Percentiles rank a stretch among this genome's conserved stretches.
phyloP scores from a whole-genome alignment of 2,797 vertebrate genomes.

The Perodicticus potto region DNA sequence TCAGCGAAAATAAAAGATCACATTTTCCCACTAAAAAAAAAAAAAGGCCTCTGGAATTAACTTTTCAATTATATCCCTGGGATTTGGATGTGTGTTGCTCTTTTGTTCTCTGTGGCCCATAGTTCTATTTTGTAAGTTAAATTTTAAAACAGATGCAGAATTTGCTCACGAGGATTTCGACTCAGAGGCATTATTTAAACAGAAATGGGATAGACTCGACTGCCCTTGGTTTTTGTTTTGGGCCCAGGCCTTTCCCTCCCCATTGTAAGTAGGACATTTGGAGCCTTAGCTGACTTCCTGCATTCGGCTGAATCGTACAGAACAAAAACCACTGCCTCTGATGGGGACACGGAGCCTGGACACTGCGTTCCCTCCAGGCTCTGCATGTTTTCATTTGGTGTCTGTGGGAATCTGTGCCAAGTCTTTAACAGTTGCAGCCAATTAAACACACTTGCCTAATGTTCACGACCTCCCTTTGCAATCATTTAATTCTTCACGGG shows the following conservation, averaged over 20 bases:
- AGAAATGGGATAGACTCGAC: not conserved
- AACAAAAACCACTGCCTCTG: conserved; percentile 46
- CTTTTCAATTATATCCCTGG: not conserved
- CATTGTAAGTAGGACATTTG: conserved; percentile 65
- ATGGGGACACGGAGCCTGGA: not conserved
- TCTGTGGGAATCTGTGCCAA: not conserved
- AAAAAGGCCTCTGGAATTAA: not conserved
- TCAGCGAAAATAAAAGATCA: not conserved
- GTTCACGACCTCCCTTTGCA: not conserved
- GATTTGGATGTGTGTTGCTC: not conserved
- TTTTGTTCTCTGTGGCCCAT: not conserved
- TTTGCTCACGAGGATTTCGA: conserved; percentile 61
- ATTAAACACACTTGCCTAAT: conserved; percentile 33
- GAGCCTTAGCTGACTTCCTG: conserved; percentile 35
- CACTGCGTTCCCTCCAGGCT: not conserved
- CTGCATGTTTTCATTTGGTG: conserved; percentile 7
- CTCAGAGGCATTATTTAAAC: not conserved
- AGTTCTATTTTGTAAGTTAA: not conserved
- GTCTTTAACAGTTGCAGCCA: not conserved
- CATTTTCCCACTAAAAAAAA: not conserved
- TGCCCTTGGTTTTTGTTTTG: not conserved
- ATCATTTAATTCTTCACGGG: conserved; percentile 17
- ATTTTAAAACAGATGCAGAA: conserved; percentile 13
- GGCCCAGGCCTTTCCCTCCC: not conserved
- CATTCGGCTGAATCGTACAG: conserved; percentile 17